These are phyloP conservation scores for Solen grandis DNA, from an alignment of 1,140 invertebrate genomes.

Conservation along the genomic window DNA sequence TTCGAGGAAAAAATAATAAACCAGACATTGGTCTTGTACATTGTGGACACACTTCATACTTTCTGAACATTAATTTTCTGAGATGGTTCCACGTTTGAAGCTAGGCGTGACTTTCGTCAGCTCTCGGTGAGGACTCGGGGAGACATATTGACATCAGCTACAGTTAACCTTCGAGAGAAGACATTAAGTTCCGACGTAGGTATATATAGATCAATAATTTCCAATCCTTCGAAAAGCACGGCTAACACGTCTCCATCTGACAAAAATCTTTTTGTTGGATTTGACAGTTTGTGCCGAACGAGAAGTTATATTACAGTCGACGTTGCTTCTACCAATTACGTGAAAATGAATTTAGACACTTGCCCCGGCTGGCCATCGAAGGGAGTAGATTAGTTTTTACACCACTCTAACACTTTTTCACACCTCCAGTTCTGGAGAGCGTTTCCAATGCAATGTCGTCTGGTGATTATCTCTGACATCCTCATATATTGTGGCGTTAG, in stretches of 20 bases:
- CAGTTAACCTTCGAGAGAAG: background rate
- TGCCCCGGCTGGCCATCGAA: conserved; percentile 48
- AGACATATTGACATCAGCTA: background rate
- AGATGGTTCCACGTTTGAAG: too few species aligned
- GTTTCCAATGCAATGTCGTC: conserved; percentile 54
- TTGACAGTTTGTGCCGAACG: conserved; percentile 49
- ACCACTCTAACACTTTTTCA: conserved; percentile 55
- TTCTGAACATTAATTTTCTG: too few species aligned
- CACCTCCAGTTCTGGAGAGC: conserved; percentile 50
- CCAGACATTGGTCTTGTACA: too few species aligned
- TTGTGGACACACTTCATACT: too few species aligned
- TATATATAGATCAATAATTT: conserved; percentile 27
- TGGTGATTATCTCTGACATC: conserved; percentile 52
- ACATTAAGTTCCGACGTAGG: background rate
- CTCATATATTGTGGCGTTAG: conserved; percentile 52
- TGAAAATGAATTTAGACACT: conserved; percentile 55
- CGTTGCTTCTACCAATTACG: conserved; percentile 54
- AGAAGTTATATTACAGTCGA: conserved; percentile 37
- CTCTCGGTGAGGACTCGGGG: background rate
- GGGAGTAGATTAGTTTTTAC: conserved; percentile 58
- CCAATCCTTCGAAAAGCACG: conserved; percentile 27
- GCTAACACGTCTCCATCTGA: conserved; percentile 47
- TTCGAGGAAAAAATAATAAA: too few species aligned
- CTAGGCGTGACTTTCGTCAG: background rate
- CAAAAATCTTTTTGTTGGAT: conserved; percentile 53